Base-by-base conservation (phyloP, 2,888 invertebrate species). In the Plemyria rubiginata region DNA sequence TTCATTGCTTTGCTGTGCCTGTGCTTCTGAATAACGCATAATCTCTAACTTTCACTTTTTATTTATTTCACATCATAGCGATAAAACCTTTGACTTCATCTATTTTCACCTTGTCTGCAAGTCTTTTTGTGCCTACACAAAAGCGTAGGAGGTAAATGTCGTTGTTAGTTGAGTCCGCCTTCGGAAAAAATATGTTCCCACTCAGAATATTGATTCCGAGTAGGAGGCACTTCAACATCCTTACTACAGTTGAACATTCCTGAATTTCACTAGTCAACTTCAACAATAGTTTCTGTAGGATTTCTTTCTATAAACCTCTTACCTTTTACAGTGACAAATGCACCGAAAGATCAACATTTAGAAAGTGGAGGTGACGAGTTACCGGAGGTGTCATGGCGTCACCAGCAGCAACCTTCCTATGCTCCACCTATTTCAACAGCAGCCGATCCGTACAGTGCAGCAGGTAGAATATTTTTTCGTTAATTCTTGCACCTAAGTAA, bases 331-430 rank as follows among this genome's bases (percentile, higher is more conserved):
- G 95, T 95, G 89, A 94, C 95, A 94, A 96, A 96, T 95, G 95
- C 95, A 94, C 94, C 95, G 90, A 96, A 95, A 94, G 95, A 96
- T 91, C 95, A 91, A 85, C 92, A 95, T 94, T 94, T 95, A 94
- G 95, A 93, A 75, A 91, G 94, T 84, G 95, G 95, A 75, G 95
- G 95, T 81, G 95, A 96, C 92, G 96, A 96, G 92, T 94, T 96
- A 90, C 86, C 90, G 61, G 96, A 96, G 93, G 95, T 95, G 93
- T 96, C 96, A 96, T 94, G 96, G 90, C 95, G 95, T 81, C 94
- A 94, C 78, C 96, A 95, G 84, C 95, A 95, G 85, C 94, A 94
- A 86, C 94, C 92, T 41, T 94, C 94, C 0, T 91, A 91, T 70
- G 92, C 89, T 66, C 91, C 94, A 88, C 88, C 95, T 76, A 95